Base-by-base conservation (phyloP, 2,888 invertebrate genomes). In the Zaprionus lineosus region DNA sequence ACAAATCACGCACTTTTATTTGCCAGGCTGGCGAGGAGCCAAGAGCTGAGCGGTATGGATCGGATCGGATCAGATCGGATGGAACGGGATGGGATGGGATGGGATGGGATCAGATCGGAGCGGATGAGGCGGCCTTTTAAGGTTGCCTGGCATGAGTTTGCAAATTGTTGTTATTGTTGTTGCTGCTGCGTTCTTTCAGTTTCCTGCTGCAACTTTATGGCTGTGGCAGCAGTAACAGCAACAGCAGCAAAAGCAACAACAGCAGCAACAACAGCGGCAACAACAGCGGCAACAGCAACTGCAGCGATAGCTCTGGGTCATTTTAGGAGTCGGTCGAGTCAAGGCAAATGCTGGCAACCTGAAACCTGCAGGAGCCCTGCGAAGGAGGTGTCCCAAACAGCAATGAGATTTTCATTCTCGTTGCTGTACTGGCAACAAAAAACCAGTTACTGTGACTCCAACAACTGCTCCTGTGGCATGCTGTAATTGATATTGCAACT, bases 401-500 rank as follows among this genome's bases (percentile, higher is more conserved):
- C 71, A 56, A 77, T 66, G 69, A 69, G 39, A 47, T 47, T 40
- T 52, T 60, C 43, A 52, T 51, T 40, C 58, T 59, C 24, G 48
- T 59, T 50, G 51, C 59, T 36, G 65, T 60, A 66, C 59, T 65
- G 61, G 46, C 33, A 43, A 47, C 52, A 59, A 33, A 46, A 81
- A 77, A 78, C 82, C 82, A 82, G 82, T 81, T 81, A 77, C 72
- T 76, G n/a, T n/a, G 69, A 19, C 64, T 68, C 53, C 57, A 47
- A 58, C 46, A 44, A 60, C 82, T 82, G 75, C 79, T 77, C 81
- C 79, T 72, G 83, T 77, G 84, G 81, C 78, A 81, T 83, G 84
- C 84, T 81, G 84, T 82, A 82, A 82, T 82, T 82, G 81, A 82
- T 82, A 82, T 82, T 82, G 72, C 81, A 79, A 61, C 67, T 72